Conservation (phyloP, 2,797 vertebrate genomes). For the Chiroxiphia lanceolata region DNA sequence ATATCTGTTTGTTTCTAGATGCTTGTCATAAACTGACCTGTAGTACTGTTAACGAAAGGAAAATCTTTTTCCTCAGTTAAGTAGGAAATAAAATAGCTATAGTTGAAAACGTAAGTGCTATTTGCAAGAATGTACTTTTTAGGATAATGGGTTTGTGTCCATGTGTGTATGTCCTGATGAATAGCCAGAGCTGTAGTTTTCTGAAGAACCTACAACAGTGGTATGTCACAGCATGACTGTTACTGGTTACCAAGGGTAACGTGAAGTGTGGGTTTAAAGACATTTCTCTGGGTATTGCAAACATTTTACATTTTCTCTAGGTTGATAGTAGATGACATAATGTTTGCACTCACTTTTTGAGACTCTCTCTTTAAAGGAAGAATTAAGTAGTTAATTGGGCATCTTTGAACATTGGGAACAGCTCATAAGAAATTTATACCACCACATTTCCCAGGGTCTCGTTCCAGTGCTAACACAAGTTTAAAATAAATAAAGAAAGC, state of each 20-base stretch:
- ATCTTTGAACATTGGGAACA: neutral
- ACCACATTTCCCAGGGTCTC: neutral
- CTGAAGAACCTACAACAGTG: neutral
- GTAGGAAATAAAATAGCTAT: neutral
- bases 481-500: conserved; percentile 27
- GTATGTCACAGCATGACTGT: neutral
- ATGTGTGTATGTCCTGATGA: neutral
- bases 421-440: neutral
- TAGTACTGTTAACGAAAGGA: neutral
- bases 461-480: fast-evolving
- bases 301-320: neutral
- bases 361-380: neutral
- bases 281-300: neutral
- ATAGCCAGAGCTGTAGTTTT: neutral
- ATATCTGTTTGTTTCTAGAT: neutral
- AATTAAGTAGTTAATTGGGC: neutral
- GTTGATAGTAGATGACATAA: neutral
- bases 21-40: neutral
- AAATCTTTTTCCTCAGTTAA: neutral
- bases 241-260: neutral
- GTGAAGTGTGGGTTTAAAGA: neutral
- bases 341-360: neutral
- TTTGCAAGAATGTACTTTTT: neutral
- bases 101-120: neutral
- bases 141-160: neutral